Conservation (phyloP, 1,140 invertebrate species). For the Druon quercuslanigerum region DNA sequence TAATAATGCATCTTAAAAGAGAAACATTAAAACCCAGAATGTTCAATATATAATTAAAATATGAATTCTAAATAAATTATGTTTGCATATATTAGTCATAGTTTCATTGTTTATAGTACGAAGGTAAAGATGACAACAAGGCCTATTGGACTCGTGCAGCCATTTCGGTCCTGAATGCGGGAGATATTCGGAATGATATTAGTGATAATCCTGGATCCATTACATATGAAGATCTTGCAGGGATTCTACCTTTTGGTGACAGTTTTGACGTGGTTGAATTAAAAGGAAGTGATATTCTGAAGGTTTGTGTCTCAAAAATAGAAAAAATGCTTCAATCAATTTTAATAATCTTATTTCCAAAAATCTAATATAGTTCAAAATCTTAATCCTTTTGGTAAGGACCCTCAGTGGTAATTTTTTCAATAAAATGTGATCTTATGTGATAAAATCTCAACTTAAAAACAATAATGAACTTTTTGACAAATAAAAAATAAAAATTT, state of each 20-base stretch:
- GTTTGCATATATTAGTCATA: neutral
- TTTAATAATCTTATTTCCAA: neutral
- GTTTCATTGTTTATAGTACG: conserved; percentile 60
- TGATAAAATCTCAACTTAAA: too few species aligned
- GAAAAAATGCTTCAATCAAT: too few species aligned
- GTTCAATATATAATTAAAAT: neutral
- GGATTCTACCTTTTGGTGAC: conserved; percentile 84
- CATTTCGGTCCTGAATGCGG: conserved; percentile 82
- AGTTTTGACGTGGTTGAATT: conserved; percentile 81
- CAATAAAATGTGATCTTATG: too few species aligned
- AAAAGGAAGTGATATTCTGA: conserved; percentile 78
- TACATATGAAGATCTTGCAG: conserved; percentile 81
- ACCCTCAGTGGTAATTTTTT: too few species aligned
- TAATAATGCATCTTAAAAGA: too few species aligned
- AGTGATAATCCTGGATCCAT: conserved; percentile 75
- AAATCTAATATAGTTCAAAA: neutral
- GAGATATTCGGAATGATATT: conserved; percentile 81
- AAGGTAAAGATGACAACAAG: conserved; percentile 57
- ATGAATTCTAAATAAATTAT: neutral
- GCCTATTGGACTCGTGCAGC: conserved; percentile 81
- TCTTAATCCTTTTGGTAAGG: too few species aligned
- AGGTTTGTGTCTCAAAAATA: conserved; percentile 71
- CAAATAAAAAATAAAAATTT: conserved; percentile 52
- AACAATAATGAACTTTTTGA: conserved; percentile 50
- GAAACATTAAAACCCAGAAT: too few species aligned